Base-by-base conservation (phyloP, 2,888 invertebrate genomes). In the Pristionchus maxplancki region DNA sequence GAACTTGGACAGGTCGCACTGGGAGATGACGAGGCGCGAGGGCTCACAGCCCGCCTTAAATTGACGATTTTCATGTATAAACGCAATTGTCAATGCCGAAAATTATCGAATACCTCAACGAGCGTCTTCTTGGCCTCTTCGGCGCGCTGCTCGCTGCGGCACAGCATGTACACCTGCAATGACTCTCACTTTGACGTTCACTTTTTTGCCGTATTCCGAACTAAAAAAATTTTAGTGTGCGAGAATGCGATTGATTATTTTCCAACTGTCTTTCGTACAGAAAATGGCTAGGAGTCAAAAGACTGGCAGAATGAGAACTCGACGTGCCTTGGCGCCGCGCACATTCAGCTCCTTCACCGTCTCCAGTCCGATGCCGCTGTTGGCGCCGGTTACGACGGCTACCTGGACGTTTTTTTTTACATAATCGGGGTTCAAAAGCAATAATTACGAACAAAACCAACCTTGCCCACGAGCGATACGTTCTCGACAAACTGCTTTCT, bases 321-420 rank as follows among this genome's bases (percentile, higher is more conserved):
- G 6, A 48, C 48, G 8, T 15, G 93, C 94, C 89, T 94, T 94
- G 13, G 91, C 94, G 53, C 92, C 92, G 28, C 91, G 90, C 50
- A 92, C 84, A 89, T 94, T 94, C 88, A 94, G 87, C 88, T 93
- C 92, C 17, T 90, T 89, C 11, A 90, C 92, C 11, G 91, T 91
- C 88, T 93, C 93, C 91, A 93, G 94, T 96, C 96, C 99, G 94
- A 99, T 97, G 98, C 86, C 86, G 24, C 40, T 87, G 34, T 87
- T 88, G 15, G 81, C 78, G 2, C 88, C 88, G 1, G 88, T 88
- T 2, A 98, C 96, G 13, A 99, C 95, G 0, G 97, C 97, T 93
- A 97, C 95, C 95, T 97, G 37, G 44, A 11, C 44, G 11, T 44
- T 6, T 44, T 6, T 44, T 11, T 11, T 11, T 44, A 44, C 8